Evolutionary conservation across 1,140 invertebrate genomes (phyloP).

Genomic region (Phenacoccus solenopsis): DNA sequence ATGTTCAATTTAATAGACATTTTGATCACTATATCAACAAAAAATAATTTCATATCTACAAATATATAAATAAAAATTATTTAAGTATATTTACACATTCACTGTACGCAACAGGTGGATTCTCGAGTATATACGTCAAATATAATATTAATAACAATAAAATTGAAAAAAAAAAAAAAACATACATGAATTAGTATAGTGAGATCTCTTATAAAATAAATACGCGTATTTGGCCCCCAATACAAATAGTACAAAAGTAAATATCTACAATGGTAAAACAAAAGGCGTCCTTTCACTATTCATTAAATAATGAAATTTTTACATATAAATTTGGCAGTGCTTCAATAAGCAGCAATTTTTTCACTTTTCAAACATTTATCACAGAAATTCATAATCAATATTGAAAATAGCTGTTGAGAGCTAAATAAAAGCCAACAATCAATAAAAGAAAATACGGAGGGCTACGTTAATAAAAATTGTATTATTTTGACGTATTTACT

Average conservation of each 20-base stretch:
- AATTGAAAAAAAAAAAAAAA: too few relatives aligned
- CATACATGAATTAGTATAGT: background rate
- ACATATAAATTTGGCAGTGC: constrained; percentile 1
- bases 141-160: too few relatives aligned
- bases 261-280: background rate
- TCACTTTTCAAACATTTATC: background rate
- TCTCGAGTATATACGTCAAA: too few relatives aligned
- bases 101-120: too few relatives aligned
- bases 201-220: background rate
- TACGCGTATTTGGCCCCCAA: background rate
- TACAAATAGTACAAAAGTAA: too few relatives aligned
- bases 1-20: background rate
- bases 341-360: background rate
- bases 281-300: background rate
- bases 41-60: background rate
- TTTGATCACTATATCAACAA: background rate
- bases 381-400: background rate
- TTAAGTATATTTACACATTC: background rate
- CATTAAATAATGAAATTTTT: too few relatives aligned
- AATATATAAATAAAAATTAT: too few relatives aligned
- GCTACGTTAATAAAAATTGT: too few relatives aligned
- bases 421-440: background rate
- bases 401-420: background rate
- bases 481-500: too few relatives aligned
- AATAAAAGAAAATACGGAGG: background rate